Percentiles rank a stretch among this genome's conserved stretches.
These are phyloP conservation scores for Pentalonia nigronervosa DNA, from an alignment of 1,140 invertebrate species.

Conservation along the genomic window DNA sequence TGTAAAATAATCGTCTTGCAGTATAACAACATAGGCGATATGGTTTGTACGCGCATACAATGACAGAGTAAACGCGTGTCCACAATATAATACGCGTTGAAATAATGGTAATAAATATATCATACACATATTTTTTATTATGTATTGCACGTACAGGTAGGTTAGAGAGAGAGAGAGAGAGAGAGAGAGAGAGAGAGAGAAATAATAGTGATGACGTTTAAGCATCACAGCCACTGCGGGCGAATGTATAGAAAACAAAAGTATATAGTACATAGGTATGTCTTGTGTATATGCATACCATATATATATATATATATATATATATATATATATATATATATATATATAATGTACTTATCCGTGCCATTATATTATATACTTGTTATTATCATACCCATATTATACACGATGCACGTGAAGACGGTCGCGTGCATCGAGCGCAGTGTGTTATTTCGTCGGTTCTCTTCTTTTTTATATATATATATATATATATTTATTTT, in stretches of 20 bases:
- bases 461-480: too few species aligned
- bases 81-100: not conserved
- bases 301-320: too few species aligned
- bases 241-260: not conserved
- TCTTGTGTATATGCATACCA: too few species aligned
- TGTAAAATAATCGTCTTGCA: not conserved
- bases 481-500: too few species aligned
- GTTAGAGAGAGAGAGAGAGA: too few species aligned
- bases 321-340: too few species aligned
- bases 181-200: too few species aligned
- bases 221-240: not conserved
- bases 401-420: not conserved
- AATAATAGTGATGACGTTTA: not conserved
- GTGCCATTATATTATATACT: not conserved
- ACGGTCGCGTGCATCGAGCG: not conserved
- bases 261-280: not conserved
- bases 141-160: not conserved
- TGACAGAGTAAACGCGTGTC: not conserved
- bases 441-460: not conserved
- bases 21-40: not conserved
- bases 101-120: slow-evolving; percentile 2
- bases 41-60: not conserved
- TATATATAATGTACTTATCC: not conserved
- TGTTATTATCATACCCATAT: not conserved
- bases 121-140: not conserved